A percentile compares a stretch with the other conserved stretches of the same genome.
Conservation (phyloP, 2,888 invertebrate species). For the Eutolmus rufibarbis region DNA sequence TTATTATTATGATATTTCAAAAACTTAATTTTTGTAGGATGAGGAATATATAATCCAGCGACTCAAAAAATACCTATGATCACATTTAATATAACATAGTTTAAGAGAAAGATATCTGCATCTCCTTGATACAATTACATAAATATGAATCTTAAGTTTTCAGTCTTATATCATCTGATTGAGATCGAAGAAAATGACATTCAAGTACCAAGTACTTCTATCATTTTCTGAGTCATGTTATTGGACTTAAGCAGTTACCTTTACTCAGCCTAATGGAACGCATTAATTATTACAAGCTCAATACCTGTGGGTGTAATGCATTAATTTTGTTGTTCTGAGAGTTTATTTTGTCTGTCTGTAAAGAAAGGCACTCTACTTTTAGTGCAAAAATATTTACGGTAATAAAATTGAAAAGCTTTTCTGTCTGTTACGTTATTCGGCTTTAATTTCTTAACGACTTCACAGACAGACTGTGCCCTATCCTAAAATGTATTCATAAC, state of each 20-base stretch:
- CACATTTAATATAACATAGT: too few relatives aligned
- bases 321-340: too few relatives aligned
- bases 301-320: neutral
- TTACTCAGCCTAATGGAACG: neutral
- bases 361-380: neutral
- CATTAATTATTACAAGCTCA: neutral
- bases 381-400: too few relatives aligned
- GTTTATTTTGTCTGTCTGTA: neutral
- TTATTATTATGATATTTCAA: too few relatives aligned
- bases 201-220: neutral
- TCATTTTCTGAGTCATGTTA: neutral
- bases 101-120: too few relatives aligned
- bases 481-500: too few relatives aligned
- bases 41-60: too few relatives aligned
- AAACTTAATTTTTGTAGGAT: too few relatives aligned
- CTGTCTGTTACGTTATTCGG: neutral
- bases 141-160: too few relatives aligned
- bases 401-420: neutral
- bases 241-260: neutral
- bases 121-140: too few relatives aligned
- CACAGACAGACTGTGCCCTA: too few relatives aligned
- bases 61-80: too few relatives aligned
- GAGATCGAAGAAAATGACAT: neutral
- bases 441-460: neutral
- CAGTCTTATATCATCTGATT: neutral